Conservation (phyloP, 2,797 vertebrate species). For the Danio jaintianensis region DNA sequence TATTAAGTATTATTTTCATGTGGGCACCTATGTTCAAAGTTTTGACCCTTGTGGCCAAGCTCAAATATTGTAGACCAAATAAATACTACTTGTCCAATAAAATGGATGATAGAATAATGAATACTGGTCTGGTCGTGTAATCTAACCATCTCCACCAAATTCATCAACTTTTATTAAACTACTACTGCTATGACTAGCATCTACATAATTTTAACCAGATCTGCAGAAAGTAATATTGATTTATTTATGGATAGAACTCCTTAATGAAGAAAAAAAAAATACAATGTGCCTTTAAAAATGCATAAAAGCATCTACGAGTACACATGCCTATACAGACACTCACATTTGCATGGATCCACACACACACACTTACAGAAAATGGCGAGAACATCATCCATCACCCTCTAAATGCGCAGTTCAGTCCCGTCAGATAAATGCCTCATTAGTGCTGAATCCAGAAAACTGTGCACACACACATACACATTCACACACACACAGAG, state of each 20-base stretch:
- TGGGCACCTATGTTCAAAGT: too few relatives aligned
- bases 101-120: background rate
- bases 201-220: background rate
- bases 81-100: too few relatives aligned
- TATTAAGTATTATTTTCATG: too few relatives aligned
- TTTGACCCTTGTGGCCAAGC: too few relatives aligned
- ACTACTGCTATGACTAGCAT: background rate
- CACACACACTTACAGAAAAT: conserved; percentile 37
- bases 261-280: background rate
- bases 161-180: background rate
- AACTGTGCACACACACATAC: conserved; percentile 25
- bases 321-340: conserved; percentile 9
- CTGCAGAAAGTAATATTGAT: background rate
- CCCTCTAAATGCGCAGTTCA: conserved; percentile 53
- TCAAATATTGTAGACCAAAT: too few relatives aligned
- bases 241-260: background rate
- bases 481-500: conserved; percentile 27
- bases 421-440: conserved; percentile 59
- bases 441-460: conserved; percentile 59
- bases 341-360: conserved; percentile 22
- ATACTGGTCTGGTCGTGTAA: background rate
- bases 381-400: conserved; percentile 56
- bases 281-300: conserved; percentile 28
- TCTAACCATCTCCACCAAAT: background rate
- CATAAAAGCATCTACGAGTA: conserved; percentile 6